Base-by-base conservation (phyloP, 2,888 invertebrate genomes). In the Macaria notata region DNA sequence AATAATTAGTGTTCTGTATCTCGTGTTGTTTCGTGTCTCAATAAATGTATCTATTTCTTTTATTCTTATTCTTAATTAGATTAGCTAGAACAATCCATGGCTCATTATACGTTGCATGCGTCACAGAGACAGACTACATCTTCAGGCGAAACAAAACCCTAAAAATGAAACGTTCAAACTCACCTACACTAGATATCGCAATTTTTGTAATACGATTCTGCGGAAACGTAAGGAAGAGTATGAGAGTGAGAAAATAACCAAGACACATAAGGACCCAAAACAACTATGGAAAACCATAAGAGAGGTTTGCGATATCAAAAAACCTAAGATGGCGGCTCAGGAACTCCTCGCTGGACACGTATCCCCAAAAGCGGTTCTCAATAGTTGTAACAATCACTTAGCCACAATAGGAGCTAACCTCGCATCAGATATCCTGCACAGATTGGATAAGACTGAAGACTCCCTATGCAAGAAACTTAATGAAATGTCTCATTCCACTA, bases 91-190 rank as follows among this genome's bases (percentile, higher is more conserved):
- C 2, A 19, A 19, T 19, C 19, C 19, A 2, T 19, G 19, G 19
- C 19, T 19, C 2, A 19, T 49, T 33, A 31, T 49, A 3, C 42
- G 29, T 8, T 57, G 57, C 33, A 57, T 57, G 49, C 38, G 39
- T 36, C 43, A 49, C 36, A 46, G 57, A 1, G 57, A 57, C 29
- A 42, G 33, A 0, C 8, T 57, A 30, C 49, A 56, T 39, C 8
- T 39, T 31, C 29, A 4, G n/a, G 38, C 43, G 33, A 49, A 47
- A 31, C 5, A 2, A 42, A 30, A 51, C 8, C 51, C 56, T 1
- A 19, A 31, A 4, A 51, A 56, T n/a, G 6, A 3, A 31, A 36
- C 8, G 19, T 9, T 29, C 8, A n/a, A 42, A 41, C 19, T 6
- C 41, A 49, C 46, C 1, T 52, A 52, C 31, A 31, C 36, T 2